phyloP scores from a whole-genome alignment of 2,797 vertebrate genomes.

The Lepilemur ruficaudatus region DNA sequence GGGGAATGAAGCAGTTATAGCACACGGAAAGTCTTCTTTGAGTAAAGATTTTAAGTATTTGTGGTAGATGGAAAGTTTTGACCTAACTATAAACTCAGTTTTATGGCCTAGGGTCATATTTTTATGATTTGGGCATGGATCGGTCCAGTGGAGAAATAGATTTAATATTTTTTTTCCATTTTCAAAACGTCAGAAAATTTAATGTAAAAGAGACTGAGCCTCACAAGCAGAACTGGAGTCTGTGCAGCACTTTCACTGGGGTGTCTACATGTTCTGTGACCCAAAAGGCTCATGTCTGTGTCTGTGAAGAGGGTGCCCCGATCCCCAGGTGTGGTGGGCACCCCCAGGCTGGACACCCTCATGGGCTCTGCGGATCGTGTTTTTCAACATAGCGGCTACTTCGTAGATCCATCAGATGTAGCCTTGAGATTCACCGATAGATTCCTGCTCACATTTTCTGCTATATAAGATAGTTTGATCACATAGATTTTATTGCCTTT shows the following conservation, averaged over 20 bases:
- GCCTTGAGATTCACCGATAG: background rate
- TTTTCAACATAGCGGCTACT: background rate
- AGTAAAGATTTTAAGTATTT: background rate
- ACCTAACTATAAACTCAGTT: background rate
- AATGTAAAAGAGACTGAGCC: background rate
- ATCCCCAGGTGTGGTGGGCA: background rate
- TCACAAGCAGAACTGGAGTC: background rate
- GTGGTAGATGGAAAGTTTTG: slow-evolving; percentile 11
- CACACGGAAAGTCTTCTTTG: background rate
- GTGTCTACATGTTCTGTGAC: background rate
- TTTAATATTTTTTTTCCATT: background rate
- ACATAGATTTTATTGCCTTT: background rate
- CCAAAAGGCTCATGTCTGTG: background rate
- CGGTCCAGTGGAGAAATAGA: background rate
- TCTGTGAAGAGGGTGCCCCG: background rate
- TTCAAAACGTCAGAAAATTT: background rate
- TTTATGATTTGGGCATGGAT: background rate
- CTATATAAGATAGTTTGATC: background rate
- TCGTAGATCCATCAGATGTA: background rate
- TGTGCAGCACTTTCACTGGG: background rate
- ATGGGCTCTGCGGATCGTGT: background rate
- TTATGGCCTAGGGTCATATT: background rate
- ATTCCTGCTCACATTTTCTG: background rate
- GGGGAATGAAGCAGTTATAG: background rate
- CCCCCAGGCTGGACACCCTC: background rate